Base-by-base conservation (phyloP, 2,888 invertebrate genomes). In the Clusia tigrina region DNA sequence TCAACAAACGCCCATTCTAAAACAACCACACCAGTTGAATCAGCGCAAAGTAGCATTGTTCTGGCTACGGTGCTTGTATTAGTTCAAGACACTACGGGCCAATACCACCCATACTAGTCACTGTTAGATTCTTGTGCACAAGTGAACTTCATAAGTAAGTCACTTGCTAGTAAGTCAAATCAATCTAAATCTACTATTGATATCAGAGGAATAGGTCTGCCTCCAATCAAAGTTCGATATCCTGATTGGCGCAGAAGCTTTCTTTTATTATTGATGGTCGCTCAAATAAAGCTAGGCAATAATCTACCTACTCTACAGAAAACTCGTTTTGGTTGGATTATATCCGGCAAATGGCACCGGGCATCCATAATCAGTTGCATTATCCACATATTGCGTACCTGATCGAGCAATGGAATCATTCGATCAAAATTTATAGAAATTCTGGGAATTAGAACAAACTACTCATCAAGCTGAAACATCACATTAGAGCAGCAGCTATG, bases 281-380 rank as follows among this genome's bases (percentile, higher is more conserved):
- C 18, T 5, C 57, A 62, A 51, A 56, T 62, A 10, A 17, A 37
- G n/a, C n/a, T 52, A 20, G 62, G 38, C 42, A 5, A 25, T 17
- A 22, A 56, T 37, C 17, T 37, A n/a, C 62, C 62, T 20, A 48
- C 51, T 9, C 56, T 62, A 2, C 62, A 56, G 48, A 62, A 57
- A 22, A 61, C 48, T 15, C 18, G n/a, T 1, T 37, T 61, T n/a
- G 61, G 61, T 20, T 61, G 55, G 61, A 48, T 60, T 22, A 26
- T 60, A 9, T 37, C 17, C 12, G 59, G 59, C 42, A 52, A 24
- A 6, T 37, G 1, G n/a, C n/a, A n/a, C n/a, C n/a, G n/a, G n/a
- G n/a, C n/a, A n/a, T 60, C 32, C 32, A 6, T 32, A 9, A 32
- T 12, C 6, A 9, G 6, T 12, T 6, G 9, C 42, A 17, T n/a